Percentiles rank a stretch among this genome's conserved stretches.
These are phyloP conservation scores for Drosophila ohnishii DNA, from an alignment of 1,140 invertebrate species.

Conservation along the genomic window DNA sequence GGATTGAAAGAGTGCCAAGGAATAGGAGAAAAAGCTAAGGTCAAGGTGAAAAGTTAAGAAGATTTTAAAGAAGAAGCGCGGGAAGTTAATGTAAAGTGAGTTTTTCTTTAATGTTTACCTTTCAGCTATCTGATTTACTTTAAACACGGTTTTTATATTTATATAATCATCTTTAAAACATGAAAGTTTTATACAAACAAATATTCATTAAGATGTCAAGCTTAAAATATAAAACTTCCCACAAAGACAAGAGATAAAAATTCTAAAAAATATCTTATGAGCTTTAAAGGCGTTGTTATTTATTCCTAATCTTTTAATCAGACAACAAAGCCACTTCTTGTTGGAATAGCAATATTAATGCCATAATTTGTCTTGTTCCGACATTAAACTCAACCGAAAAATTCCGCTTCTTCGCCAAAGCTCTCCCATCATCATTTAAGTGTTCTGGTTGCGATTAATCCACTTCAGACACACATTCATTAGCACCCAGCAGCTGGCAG, in stretches of 20 bases:
- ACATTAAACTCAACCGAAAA: not conserved
- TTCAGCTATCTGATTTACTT: not conserved
- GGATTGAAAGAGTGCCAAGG: not conserved
- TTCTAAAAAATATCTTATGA: not conserved
- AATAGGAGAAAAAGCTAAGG: not conserved
- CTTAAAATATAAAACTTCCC: not conserved
- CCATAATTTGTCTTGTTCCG: constrained; percentile 11
- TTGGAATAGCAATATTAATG: not conserved
- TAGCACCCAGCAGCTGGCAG: constrained; percentile 32
- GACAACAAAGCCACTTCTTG: constrained; percentile 5
- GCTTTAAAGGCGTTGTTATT: not conserved
- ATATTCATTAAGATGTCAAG: not conserved
- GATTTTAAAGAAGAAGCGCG: not conserved
- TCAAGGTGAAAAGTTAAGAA: not conserved
- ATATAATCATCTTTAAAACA: not conserved
- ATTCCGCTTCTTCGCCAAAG: not conserved
- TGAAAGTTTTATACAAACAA: not conserved
- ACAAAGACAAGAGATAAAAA: no score
- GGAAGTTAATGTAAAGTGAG: not conserved
- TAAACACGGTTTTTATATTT: not conserved
- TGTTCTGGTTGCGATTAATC: constrained; percentile 32
- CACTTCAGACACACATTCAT: constrained; percentile 33
- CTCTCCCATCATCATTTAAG: constrained; percentile 13
- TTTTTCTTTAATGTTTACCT: no score
- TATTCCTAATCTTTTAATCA: not conserved